Evolutionary conservation across 2,888 invertebrate species (phyloP).

Genomic region (Drosophila aldrichi): DNA sequence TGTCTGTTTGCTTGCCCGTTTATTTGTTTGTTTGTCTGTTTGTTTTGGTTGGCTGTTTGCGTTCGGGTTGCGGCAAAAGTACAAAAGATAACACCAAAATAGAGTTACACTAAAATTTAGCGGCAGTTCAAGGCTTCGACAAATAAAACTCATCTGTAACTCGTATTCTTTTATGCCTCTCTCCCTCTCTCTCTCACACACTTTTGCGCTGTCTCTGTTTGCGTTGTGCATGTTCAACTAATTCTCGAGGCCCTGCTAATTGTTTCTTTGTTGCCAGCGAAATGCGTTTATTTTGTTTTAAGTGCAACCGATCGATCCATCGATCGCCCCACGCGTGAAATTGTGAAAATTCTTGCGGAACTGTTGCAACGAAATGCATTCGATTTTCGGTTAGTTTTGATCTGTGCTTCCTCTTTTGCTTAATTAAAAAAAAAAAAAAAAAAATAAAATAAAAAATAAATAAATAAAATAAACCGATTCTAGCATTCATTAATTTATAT

Average conservation of each 20-base stretch:
- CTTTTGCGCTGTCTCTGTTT: background rate
- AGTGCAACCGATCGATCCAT: constrained; percentile 60
- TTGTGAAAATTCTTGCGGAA: constrained; percentile 22
- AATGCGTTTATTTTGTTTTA: constrained; percentile 76
- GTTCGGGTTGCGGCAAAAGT: constrained; percentile 66
- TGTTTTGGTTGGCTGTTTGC: constrained; percentile 37
- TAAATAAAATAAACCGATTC: too few relatives aligned
- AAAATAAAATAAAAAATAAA: too few relatives aligned
- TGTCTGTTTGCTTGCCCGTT: constrained; percentile 5
- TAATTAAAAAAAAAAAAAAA: too few relatives aligned
- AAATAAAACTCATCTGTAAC: constrained; percentile 65
- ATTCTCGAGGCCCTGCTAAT: constrained; percentile 71
- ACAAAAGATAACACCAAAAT: constrained; percentile 67
- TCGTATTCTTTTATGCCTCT: background rate
- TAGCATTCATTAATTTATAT: too few relatives aligned
- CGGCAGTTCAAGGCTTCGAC: constrained; percentile 70
- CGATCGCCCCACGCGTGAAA: constrained; percentile 8
- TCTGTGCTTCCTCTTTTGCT: too few relatives aligned
- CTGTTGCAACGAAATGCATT: background rate
- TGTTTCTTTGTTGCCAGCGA: constrained; percentile 57
- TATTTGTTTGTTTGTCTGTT: background rate
- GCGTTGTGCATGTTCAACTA: constrained; percentile 53
- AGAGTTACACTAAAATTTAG: constrained; percentile 79
- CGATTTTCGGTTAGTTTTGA: background rate
- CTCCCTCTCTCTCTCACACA: background rate